These are phyloP conservation scores for Drosophila kikkawai DNA, from an alignment of 1,140 invertebrate genomes.

Conservation along the genomic window DNA sequence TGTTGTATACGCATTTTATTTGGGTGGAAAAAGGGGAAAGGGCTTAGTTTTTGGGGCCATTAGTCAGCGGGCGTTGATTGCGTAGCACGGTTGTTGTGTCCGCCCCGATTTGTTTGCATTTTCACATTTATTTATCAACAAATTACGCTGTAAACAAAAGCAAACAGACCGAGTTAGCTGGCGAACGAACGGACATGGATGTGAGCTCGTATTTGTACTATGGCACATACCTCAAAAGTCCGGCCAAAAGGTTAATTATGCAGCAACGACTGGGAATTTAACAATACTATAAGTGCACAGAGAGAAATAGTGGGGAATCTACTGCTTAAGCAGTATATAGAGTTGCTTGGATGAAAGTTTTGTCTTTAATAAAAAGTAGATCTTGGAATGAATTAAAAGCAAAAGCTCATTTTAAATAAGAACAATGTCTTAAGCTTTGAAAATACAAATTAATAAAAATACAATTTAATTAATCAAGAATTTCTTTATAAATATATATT, in stretches of 20 bases:
- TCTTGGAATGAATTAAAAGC: too few species aligned
- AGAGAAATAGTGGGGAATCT: not conserved
- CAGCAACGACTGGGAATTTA: slow-evolving; percentile 39
- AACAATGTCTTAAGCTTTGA: not conserved
- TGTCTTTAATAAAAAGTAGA: not conserved
- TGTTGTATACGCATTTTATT: not conserved
- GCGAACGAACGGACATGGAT: slow-evolving; percentile 12
- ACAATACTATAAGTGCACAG: slow-evolving; percentile 45
- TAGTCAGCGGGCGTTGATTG: slow-evolving; percentile 56
- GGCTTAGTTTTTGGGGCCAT: slow-evolving; percentile 35
- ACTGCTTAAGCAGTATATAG: too few species aligned
- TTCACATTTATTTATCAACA: slow-evolving; percentile 75
- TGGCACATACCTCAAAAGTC: slow-evolving; percentile 37
- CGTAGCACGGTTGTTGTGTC: slow-evolving; percentile 59
- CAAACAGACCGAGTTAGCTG: slow-evolving; percentile 30
- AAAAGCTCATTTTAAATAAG: not conserved
- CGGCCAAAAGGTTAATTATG: slow-evolving; percentile 78
- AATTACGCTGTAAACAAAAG: slow-evolving; percentile 77
- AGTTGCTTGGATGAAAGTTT: not conserved
- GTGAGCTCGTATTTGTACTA: slow-evolving; percentile 23
- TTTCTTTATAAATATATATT: not conserved
- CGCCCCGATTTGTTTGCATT: slow-evolving; percentile 73
- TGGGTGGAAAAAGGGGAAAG: not conserved
- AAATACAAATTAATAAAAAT: not conserved
- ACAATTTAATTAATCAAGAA: not conserved